Evolutionary conservation across 2,113 vertebrate species (phyloP).

Genomic region (Neodon shergylaensis): DNA sequence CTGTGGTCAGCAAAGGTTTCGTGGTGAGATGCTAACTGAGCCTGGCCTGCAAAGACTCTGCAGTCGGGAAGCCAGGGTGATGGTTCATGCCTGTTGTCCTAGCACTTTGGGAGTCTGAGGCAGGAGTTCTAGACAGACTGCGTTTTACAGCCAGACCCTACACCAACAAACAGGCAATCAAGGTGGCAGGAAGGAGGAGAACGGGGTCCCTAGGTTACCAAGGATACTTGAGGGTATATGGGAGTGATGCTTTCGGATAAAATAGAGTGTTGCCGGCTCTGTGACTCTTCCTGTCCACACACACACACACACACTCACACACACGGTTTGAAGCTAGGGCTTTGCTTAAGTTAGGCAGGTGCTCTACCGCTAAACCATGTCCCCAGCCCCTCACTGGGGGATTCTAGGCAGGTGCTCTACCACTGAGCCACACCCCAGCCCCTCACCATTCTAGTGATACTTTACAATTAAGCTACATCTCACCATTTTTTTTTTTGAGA

Average conservation of each 20-base stretch:
- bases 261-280: not conserved
- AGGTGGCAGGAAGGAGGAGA: not conserved
- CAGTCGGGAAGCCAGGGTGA: not conserved
- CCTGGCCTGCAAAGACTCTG: not conserved
- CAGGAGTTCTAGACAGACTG: not conserved
- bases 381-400: not conserved
- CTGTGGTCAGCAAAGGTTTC: not conserved
- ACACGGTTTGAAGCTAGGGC: not conserved
- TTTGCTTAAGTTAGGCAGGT: not conserved
- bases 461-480: not conserved
- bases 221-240: not conserved
- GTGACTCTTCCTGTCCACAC: not conserved
- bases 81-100: too few relatives aligned
- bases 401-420: not conserved
- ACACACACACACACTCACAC: too few relatives aligned
- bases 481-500: not conserved
- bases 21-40: not conserved
- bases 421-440: too few relatives aligned
- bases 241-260: not conserved
- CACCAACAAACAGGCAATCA: not conserved
- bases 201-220: not conserved
- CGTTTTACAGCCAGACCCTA: not conserved
- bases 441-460: not conserved
- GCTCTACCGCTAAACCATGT: not conserved
- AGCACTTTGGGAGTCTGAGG: not conserved